phyloP scores from a whole-genome alignment of 2,888 invertebrate species.

The Philereme transversata region DNA sequence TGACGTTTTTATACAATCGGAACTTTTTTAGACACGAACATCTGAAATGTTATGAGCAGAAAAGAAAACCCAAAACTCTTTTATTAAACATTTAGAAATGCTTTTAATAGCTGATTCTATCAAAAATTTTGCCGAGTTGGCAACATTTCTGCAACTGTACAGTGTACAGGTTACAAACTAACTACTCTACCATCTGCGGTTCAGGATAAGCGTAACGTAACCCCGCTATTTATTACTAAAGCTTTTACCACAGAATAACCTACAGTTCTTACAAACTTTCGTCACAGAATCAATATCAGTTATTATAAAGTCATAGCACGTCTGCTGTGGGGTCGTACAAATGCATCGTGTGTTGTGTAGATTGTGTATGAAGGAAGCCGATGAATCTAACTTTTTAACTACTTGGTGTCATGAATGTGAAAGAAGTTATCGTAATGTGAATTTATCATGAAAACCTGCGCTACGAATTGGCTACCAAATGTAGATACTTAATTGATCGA shows the following conservation, averaged over 20 bases:
- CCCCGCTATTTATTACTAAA: slow-evolving; percentile 67
- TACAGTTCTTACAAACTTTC: slow-evolving; percentile 2
- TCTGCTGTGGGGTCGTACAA: not conserved
- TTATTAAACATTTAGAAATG: too few species aligned
- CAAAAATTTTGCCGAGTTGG: slow-evolving; percentile 30
- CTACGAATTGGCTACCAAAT: too few species aligned
- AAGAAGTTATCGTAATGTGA: too few species aligned
- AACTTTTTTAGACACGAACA: too few species aligned
- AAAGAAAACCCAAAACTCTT: not conserved
- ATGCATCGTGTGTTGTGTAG: not conserved
- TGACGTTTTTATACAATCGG: too few species aligned
- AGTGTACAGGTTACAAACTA: slow-evolving; percentile 13
- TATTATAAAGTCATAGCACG: slow-evolving; percentile 3
- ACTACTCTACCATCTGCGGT: slow-evolving; percentile 24
- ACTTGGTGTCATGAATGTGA: not conserved
- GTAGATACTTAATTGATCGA: too few species aligned
- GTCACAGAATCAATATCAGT: slow-evolving; percentile 4
- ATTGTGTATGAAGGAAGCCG: not conserved
- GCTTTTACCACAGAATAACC: slow-evolving; percentile 24
- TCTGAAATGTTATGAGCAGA: too few species aligned
- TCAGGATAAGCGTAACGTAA: slow-evolving; percentile 43
- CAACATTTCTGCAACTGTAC: slow-evolving; percentile 7
- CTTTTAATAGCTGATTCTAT: slow-evolving; percentile 2
- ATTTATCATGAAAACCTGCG: too few species aligned
- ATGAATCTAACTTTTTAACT: slow-evolving; percentile 1